Evolutionary conservation across 2,888 invertebrate genomes (phyloP).

Genomic region (Nectonema munidae): DNA sequence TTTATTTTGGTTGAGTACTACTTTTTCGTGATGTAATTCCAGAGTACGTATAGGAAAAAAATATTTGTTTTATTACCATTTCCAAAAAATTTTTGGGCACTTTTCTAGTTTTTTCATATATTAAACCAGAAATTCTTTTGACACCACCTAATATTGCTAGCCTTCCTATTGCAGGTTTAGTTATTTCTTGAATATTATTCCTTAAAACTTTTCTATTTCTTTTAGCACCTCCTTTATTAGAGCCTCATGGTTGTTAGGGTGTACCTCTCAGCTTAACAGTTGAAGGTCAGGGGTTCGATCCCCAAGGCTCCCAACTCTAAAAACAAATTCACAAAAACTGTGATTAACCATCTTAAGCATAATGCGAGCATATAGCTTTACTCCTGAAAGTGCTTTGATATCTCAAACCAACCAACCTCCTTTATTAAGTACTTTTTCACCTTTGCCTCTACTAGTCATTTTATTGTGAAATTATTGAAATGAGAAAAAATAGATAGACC

Average conservation of each 20-base stretch:
- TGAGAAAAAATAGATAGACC: slow-evolving; percentile 8
- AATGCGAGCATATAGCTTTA: too few relatives aligned
- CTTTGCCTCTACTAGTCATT: slow-evolving; percentile 48
- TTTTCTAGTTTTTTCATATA: slow-evolving; percentile 45
- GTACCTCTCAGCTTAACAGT: too few relatives aligned
- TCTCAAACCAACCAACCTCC: too few relatives aligned
- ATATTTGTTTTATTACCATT: slow-evolving; percentile 43
- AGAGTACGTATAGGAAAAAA: too few relatives aligned
- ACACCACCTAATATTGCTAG: slow-evolving; percentile 27
- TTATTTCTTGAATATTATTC: slow-evolving; percentile 28
- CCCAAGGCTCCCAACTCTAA: too few relatives aligned
- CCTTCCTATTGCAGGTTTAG: slow-evolving; percentile 27
- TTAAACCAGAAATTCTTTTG: slow-evolving; percentile 36
- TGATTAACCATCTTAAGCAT: too few relatives aligned
- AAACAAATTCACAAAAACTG: too few relatives aligned
- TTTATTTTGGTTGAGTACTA: too few relatives aligned
- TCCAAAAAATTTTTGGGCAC: slow-evolving; percentile 46
- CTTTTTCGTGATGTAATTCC: too few relatives aligned
- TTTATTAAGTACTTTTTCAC: slow-evolving; percentile 41
- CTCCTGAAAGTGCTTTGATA: too few relatives aligned
- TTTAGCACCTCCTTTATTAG: slow-evolving; percentile 46
- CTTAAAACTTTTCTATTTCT: slow-evolving; percentile 40
- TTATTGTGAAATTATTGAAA: background rate
- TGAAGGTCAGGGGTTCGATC: too few relatives aligned
- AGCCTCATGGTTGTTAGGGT: too few relatives aligned